phyloP scores from a whole-genome alignment of 2,797 vertebrate species.

The Brachymystax lenok region DNA sequence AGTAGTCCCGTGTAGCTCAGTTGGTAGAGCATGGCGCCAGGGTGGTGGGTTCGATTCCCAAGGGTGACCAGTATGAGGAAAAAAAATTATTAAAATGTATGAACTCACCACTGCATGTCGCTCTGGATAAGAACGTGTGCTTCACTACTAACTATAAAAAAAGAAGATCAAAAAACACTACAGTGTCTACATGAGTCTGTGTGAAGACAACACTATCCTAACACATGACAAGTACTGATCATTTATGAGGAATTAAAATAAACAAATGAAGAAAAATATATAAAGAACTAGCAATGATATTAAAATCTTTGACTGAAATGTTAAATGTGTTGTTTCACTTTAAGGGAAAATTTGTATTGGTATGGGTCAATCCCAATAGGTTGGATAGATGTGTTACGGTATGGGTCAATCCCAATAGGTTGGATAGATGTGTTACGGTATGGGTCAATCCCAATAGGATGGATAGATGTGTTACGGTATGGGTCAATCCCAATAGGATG shows the following conservation, averaged over 20 bases:
- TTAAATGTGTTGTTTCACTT: too few species aligned
- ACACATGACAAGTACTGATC: constrained; percentile 50
- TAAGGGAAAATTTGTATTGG: too few species aligned
- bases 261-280: constrained; percentile 37
- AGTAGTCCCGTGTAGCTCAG: too few species aligned
- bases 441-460: constrained; percentile 80
- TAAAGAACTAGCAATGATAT: constrained; percentile 55
- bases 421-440: constrained; percentile 75
- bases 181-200: too few species aligned
- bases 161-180: too few species aligned
- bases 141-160: constrained; percentile 87
- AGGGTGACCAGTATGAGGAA: too few species aligned
- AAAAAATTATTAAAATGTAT: constrained; percentile 75
- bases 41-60: too few species aligned
- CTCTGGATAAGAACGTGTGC: constrained; percentile 88
- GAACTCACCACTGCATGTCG: constrained; percentile 39
- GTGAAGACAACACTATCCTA: too few species aligned
- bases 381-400: constrained; percentile 81
- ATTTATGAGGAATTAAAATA: constrained; percentile 61
- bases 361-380: constrained; percentile 8
- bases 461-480: background rate
- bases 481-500: too few species aligned
- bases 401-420: constrained; percentile 81
- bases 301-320: too few species aligned
- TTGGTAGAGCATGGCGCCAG: too few species aligned